A percentile compares a stretch with the other conserved stretches of the same genome.
Evolutionary conservation across 2,888 invertebrate genomes (phyloP).

Genomic region (Pinctada fucata): DNA sequence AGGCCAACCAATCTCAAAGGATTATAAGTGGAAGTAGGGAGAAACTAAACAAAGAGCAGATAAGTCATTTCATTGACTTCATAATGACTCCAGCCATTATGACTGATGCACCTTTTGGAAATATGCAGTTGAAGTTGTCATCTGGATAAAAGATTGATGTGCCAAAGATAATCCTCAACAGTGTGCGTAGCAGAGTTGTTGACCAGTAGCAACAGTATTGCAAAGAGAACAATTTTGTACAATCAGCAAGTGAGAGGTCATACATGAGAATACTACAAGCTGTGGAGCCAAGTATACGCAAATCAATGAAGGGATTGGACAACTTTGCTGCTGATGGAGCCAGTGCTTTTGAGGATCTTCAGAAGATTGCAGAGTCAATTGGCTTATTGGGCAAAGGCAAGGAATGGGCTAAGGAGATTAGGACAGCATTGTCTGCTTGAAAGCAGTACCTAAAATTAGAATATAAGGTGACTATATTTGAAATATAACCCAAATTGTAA

Average conservation of each 20-base stretch:
- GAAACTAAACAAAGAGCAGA: conserved; percentile 1
- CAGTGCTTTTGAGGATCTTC: conserved; percentile 18
- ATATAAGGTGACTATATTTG: conserved; percentile 13
- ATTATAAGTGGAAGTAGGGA: not conserved
- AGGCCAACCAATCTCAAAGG: conserved; percentile 8
- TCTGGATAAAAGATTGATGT: conserved; percentile 9
- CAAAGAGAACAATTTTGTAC: conserved; percentile 10
- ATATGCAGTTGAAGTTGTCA: conserved; percentile 12
- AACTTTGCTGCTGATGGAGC: conserved; percentile 33
- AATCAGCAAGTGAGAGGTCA: conserved; percentile 14
- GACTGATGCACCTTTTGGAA: conserved; percentile 20
- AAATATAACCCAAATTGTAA: not conserved
- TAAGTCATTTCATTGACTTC: conserved; percentile 18
- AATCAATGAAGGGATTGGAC: conserved; percentile 28
- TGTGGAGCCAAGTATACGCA: conserved; percentile 19
- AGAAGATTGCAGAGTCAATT: not conserved
- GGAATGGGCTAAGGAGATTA: conserved; percentile 6
- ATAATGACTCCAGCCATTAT: conserved; percentile 21
- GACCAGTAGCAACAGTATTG: conserved; percentile 21
- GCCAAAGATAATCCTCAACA: conserved; percentile 23
- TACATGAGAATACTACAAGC: conserved; percentile 23
- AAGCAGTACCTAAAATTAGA: conserved; percentile 17
- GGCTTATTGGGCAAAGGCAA: conserved; percentile 8
- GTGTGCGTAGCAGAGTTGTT: conserved; percentile 22
- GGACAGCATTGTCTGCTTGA: not conserved